A percentile compares a stretch with the other conserved stretches of the same genome.
These are phyloP conservation scores for Cettia cetti DNA, from an alignment of 2,113 vertebrate genomes.

Conservation along the genomic window DNA sequence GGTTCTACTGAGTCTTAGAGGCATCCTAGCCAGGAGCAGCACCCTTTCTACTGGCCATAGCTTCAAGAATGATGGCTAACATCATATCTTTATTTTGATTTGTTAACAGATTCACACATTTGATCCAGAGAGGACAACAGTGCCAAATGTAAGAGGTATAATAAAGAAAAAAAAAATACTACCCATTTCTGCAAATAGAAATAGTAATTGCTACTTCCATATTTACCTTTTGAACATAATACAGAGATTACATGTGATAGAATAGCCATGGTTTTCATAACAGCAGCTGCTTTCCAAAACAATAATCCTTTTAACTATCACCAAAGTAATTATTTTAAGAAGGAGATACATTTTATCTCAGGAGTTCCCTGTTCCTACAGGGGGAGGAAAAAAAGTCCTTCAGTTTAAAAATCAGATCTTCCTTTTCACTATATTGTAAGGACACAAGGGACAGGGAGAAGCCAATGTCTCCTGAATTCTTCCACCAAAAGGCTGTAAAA, in stretches of 20 bases:
- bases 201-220: background rate
- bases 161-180: background rate
- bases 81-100: background rate
- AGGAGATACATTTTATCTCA: background rate
- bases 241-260: background rate
- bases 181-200: background rate
- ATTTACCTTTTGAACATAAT: background rate
- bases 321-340: background rate
- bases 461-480: background rate
- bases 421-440: background rate
- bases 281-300: background rate
- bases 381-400: background rate
- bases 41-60: rapidly evolving
- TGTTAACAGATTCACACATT: background rate
- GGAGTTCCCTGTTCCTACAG: background rate
- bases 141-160: slow-evolving; percentile 15
- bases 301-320: background rate
- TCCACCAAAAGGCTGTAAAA: background rate
- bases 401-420: background rate
- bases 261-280: background rate
- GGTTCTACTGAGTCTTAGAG: too few relatives aligned
- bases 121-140: background rate
- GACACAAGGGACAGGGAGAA: background rate
- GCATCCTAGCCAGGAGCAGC: background rate
- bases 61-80: background rate